phyloP scores from a whole-genome alignment of 2,888 invertebrate genomes.

The Hanleya hanleyi region DNA sequence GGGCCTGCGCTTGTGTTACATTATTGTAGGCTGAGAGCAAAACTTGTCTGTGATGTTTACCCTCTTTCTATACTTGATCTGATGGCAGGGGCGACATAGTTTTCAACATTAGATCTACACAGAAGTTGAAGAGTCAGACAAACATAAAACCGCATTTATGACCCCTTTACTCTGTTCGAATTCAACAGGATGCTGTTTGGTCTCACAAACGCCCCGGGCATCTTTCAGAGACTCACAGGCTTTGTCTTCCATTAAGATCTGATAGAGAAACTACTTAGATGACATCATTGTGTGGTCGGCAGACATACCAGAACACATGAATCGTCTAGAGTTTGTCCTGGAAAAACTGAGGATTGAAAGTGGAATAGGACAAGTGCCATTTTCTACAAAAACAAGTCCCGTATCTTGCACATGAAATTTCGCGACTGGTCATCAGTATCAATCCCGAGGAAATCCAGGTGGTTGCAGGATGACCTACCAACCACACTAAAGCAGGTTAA shows the following conservation, averaged over 20 bases:
- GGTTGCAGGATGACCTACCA: conserved; percentile 28
- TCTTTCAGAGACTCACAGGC: conserved; percentile 31
- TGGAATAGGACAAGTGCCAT: conserved; percentile 32
- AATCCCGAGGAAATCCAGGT: conserved; percentile 16
- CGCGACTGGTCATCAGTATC: conserved; percentile 17
- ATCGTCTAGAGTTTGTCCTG: too few species aligned
- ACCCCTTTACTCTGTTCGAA: conserved; percentile 27
- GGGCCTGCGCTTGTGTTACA: conserved; percentile 24
- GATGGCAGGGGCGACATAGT: conserved; percentile 19
- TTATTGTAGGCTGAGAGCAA: conserved; percentile 34
- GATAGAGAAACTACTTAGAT: conserved; percentile 25
- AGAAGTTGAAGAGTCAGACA: conserved; percentile 25
- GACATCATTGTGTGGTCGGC: conserved; percentile 27
- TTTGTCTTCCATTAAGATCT: conserved; percentile 19
- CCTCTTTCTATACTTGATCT: too few species aligned
- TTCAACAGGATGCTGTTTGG: conserved; percentile 32
- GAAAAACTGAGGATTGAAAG: too few species aligned
- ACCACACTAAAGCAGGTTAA: conserved; percentile 19
- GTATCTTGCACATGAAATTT: conserved; percentile 34
- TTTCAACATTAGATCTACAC: conserved; percentile 31
- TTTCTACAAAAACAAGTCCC: conserved; percentile 27
- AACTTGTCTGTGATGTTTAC: too few species aligned
- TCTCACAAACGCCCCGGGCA: conserved; percentile 14
- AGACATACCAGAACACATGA: conserved; percentile 20
- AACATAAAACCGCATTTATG: conserved; percentile 35